Evolutionary conservation across 2,888 invertebrate species (phyloP), one percentile per base, ranked within the genome.

Genomic region (Galerucella pusilla): DNA sequence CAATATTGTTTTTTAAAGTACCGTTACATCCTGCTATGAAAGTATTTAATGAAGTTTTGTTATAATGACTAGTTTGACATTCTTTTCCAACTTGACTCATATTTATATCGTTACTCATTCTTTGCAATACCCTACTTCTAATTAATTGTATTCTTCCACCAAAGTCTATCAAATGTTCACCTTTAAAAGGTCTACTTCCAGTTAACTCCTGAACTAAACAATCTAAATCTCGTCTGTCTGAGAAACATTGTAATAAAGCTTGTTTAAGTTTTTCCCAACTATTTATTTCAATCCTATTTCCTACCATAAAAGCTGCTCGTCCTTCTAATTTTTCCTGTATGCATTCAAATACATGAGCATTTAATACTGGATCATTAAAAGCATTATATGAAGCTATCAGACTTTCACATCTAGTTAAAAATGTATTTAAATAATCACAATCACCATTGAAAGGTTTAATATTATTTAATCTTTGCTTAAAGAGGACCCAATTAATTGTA

Each of bases 311-410:
- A n/a, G n/a, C n/a, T n/a, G n/a, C n/a, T n/a, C n/a, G n/a, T n/a
- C n/a, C n/a, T 12, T 16, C 28, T 49, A 74, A 61, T 67, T 76
- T 71, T 74, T 76, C 68, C 20, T 74, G 65, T 12, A 74, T 66
- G 70, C 66, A 77, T 59, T 74, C 69, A 54, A 74, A 71, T 54
- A 74, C 35, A 20, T 74, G 74, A 45, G 16, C 12, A 42, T 74
- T 70, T 49, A 69, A 49, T 46, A 61, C 69, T 42, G 14, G 10
- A 61, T 61, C 54, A 49, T 69, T 69, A 49, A 16, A 14, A 20
- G 2, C 3, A 25, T 2, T 12, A 61, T 69, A 61, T 12, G 61
- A 20, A n/a, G 12, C 16, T 42, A 68, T 59, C 2, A 61, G 12
- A n/a, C 46, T 60, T 5, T 69, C 61, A 49, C 60, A 61, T 28